Conservation (phyloP, 2,113 vertebrate genomes). For the Periophthalmodon schlosseri region DNA sequence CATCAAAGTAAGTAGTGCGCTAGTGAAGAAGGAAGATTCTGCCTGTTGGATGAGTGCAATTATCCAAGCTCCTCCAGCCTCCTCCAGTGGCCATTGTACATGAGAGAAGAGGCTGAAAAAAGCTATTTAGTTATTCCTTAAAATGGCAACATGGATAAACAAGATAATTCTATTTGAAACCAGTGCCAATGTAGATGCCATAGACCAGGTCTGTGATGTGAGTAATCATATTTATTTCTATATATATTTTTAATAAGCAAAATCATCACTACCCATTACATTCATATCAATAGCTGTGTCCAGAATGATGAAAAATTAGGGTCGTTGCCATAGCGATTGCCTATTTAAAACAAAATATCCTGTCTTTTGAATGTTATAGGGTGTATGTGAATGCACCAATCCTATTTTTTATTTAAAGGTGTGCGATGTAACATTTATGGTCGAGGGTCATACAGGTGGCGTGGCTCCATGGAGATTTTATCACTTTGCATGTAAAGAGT, state of each 20-base stretch:
- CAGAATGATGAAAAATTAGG: too few relatives aligned
- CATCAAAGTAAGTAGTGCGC: constrained; percentile 31
- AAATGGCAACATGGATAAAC: background rate
- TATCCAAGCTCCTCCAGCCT: constrained; percentile 32
- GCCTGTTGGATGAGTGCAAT: constrained; percentile 29
- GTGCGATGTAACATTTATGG: too few relatives aligned
- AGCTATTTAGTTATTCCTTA: background rate
- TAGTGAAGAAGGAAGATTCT: constrained; percentile 8
- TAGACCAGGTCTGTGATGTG: background rate
- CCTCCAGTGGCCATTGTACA: background rate
- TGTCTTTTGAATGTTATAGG: too few relatives aligned
- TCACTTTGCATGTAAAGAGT: too few relatives aligned
- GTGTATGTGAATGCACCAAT: too few relatives aligned
- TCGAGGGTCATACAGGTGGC: too few relatives aligned
- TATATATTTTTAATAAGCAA: background rate
- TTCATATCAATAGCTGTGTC: background rate
- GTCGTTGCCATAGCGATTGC: too few relatives aligned
- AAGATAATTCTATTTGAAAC: background rate
- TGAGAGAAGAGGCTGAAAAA: background rate
- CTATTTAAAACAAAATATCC: too few relatives aligned
- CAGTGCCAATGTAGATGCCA: background rate
- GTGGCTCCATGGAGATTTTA: too few relatives aligned
- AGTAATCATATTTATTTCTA: background rate
- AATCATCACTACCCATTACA: background rate
- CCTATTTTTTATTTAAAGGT: too few relatives aligned